phyloP scores from a whole-genome alignment of 2,113 vertebrate species.

The Elachura formosa region DNA sequence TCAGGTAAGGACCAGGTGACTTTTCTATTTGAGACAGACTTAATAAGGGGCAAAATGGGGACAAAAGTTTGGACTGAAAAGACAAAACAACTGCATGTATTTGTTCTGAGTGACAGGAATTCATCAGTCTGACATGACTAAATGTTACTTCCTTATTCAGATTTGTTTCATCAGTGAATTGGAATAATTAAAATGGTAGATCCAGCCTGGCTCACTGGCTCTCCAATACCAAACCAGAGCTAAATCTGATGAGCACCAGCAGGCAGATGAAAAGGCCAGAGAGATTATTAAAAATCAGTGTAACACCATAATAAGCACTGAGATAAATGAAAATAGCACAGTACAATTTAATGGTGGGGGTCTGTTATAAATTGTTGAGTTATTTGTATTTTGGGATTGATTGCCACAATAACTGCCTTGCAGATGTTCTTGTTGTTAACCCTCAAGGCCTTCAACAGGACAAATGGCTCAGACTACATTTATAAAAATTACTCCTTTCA shows the following conservation, averaged over 20 bases:
- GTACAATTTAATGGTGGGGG: neutral
- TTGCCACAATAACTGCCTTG: neutral
- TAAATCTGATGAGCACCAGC: neutral
- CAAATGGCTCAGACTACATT: neutral
- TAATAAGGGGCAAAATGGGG: neutral
- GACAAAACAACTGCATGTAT: neutral
- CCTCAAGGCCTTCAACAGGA: neutral
- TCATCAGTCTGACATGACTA: neutral
- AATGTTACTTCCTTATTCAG: neutral
- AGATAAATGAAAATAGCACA: slow-evolving; percentile 4
- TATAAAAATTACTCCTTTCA: neutral
- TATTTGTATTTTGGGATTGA: neutral
- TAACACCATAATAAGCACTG: neutral
- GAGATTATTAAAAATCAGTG: neutral
- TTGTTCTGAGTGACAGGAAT: neutral
- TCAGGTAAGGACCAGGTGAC: neutral
- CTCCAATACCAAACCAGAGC: neutral
- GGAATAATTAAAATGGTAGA: neutral
- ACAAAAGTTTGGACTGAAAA: neutral
- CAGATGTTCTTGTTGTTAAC: slow-evolving; percentile 6
- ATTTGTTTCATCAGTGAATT: neutral
- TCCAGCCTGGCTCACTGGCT: neutral
- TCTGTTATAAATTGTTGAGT: neutral
- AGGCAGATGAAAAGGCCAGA: neutral
- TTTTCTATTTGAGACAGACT: neutral